Evolutionary conservation across 2,113 vertebrate genomes (phyloP).

Genomic region (Rousettus leschenaultii): DNA sequence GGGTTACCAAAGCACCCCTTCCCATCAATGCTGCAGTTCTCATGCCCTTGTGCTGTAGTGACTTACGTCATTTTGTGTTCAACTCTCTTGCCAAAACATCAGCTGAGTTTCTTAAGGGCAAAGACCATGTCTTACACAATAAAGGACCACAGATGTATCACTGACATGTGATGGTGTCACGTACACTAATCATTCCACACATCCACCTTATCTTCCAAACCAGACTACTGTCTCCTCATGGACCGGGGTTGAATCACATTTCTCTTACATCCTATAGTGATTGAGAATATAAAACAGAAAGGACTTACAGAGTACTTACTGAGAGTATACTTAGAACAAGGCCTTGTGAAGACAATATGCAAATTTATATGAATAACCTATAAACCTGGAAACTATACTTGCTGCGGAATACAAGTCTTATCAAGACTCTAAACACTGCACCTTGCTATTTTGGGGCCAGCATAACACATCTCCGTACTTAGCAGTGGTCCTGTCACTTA

Average conservation of each 20-base stretch:
- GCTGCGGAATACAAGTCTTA: constrained; percentile 24
- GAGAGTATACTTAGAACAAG: not conserved
- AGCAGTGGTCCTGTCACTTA: constrained; percentile 37
- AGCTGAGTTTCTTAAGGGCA: not conserved
- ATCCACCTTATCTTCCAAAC: not conserved
- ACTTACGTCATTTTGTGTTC: not conserved
- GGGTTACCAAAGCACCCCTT: not conserved
- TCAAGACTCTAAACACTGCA: constrained; percentile 21
- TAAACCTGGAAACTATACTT: constrained; percentile 23
- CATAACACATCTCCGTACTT: constrained; percentile 5
- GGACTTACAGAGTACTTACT: not conserved
- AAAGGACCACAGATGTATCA: not conserved
- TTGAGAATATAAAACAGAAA: constrained; percentile 14
- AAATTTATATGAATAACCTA: constrained; percentile 21
- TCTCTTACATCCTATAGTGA: not conserved
- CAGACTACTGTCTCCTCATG: not conserved
- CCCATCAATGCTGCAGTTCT: not conserved
- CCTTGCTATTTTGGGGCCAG: constrained; percentile 47
- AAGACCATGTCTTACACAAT: not conserved
- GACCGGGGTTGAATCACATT: not conserved
- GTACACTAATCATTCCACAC: not conserved
- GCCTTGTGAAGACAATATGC: not conserved
- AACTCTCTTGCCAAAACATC: not conserved
- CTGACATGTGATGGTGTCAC: not conserved
- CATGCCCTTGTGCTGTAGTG: not conserved